Evolutionary conservation across 2,888 invertebrate genomes (phyloP), one percentile per base, ranked within the genome.

Genomic region (Caenorhabditis wallacei): DNA sequence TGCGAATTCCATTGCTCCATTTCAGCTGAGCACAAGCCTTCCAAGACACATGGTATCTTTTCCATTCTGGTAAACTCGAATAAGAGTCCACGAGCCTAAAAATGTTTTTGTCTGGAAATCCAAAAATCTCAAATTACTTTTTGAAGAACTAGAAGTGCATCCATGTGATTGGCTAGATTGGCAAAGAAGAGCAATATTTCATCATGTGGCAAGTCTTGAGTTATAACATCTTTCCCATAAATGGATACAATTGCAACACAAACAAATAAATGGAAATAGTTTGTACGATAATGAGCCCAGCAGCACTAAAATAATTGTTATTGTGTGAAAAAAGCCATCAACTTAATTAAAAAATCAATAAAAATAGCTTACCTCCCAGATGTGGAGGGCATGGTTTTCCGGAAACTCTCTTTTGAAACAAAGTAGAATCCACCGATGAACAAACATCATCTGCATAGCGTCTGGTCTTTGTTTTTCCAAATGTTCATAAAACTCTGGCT

Each of bases 151-250:
- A 97, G 93, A 54, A 95, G 95, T 0, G 96, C 97, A 92, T 97
- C 96, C 97, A 98, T 98, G 92, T 97, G 97, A 96, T 97, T 97
- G 24, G 97, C 97, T 87, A 98, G 94, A 11, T 97, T 97, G 92
- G 97, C 96, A 92, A 98, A 98, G 93, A 97, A 96, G 79, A 97
- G 93, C 69, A 98, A 93, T 95, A 97, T 97, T 92, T 97, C 97
- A 92, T 98, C 97, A 8, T 97, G 95, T 88, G 96, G 95, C 61
- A 97, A 94, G 91, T 95, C 95, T 93, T 97, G 97, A 40, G 96
- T 95, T 85, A 97, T 95, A 70, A 97, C 96, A 88, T 94, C 94
- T 69, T 82, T 78, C 13, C 94, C 94, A 92, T 97, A 98, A 37
- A 97, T 96, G 51, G 95, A 95, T 84, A 97, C 95, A 90, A 98